Evolutionary conservation across 2,888 invertebrate species (phyloP).

Genomic region (Encarsia formosa): DNA sequence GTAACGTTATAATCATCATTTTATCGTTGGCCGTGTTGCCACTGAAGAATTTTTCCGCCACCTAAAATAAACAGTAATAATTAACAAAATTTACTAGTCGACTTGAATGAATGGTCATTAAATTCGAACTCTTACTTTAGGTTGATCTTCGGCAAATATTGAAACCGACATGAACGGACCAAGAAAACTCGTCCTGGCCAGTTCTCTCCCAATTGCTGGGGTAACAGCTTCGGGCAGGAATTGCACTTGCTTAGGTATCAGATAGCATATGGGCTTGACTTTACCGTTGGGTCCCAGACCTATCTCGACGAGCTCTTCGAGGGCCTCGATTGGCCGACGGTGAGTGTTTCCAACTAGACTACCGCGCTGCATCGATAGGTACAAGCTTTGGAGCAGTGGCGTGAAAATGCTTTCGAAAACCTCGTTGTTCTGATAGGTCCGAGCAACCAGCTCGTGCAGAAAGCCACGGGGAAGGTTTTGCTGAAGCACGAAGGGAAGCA

Average conservation of each 20-base stretch:
- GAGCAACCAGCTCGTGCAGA: conserved; percentile 63
- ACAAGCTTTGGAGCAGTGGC: conserved; percentile 69
- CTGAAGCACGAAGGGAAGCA: conserved; percentile 66
- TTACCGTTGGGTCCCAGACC: conserved; percentile 64
- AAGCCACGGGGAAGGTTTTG: conserved; percentile 73
- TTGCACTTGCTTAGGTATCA: conserved; percentile 64
- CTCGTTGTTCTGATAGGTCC: conserved; percentile 60
- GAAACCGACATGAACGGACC: conserved; percentile 91
- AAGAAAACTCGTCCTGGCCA: conserved; percentile 78
- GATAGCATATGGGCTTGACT: conserved; percentile 72
- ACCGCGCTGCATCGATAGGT: conserved; percentile 63
- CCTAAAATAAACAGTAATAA: conserved; percentile 6
- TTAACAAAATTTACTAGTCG: neutral
- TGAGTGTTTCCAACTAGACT: conserved; percentile 68
- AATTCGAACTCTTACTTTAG: conserved; percentile 54
- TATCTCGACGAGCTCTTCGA: conserved; percentile 78
- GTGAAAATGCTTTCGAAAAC: conserved; percentile 61
- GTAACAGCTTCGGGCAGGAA: conserved; percentile 72
- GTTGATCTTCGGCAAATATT: conserved; percentile 90
- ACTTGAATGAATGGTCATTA: neutral
- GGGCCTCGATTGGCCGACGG: conserved; percentile 64
- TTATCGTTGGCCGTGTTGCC: conserved; percentile 61
- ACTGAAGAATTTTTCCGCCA: conserved; percentile 72
- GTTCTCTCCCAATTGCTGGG: conserved; percentile 77
- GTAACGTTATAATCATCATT: conserved; percentile 66